These are phyloP conservation scores for Lithobates sylvaticus DNA, from an alignment of 2,797 vertebrate species.

Conservation along the genomic window DNA sequence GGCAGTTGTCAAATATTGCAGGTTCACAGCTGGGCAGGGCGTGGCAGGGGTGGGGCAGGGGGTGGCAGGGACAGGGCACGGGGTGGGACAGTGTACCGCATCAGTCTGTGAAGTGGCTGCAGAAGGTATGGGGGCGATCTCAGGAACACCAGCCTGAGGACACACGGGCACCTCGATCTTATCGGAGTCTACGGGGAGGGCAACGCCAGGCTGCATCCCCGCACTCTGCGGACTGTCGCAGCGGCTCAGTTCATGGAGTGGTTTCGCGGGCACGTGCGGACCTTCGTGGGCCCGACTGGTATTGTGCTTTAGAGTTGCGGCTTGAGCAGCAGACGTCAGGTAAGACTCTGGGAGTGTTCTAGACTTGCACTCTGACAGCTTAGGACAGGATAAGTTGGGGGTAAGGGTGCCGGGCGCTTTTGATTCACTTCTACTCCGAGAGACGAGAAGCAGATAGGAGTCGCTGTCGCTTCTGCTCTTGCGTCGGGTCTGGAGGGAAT, in stretches of 20 bases:
- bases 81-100: fast-evolving
- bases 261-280: conserved; percentile 63
- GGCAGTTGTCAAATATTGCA: conserved; percentile 20
- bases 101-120: conserved; percentile 32
- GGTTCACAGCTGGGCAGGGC: not conserved
- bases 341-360: conserved; percentile 55
- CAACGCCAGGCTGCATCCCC: conserved; percentile 49
- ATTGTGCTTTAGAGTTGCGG: conserved; percentile 61
- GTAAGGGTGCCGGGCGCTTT: conserved; percentile 55
- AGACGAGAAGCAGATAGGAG: conserved; percentile 70
- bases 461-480: conserved; percentile 73
- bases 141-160: conserved; percentile 44
- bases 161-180: conserved; percentile 40
- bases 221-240: conserved; percentile 64
- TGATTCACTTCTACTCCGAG: conserved; percentile 65
- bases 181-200: not conserved
- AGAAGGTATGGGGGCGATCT: not conserved
- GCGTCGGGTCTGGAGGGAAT: conserved; percentile 69
- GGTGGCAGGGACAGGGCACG: conserved; percentile 22
- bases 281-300: conserved; percentile 58
- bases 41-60: not conserved
- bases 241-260: conserved; percentile 61
- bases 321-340: conserved; percentile 58
- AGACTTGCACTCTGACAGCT: not conserved
- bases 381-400: conserved; percentile 61